phyloP scores from a whole-genome alignment of 2,113 vertebrate genomes.

The Panthera tigris region DNA sequence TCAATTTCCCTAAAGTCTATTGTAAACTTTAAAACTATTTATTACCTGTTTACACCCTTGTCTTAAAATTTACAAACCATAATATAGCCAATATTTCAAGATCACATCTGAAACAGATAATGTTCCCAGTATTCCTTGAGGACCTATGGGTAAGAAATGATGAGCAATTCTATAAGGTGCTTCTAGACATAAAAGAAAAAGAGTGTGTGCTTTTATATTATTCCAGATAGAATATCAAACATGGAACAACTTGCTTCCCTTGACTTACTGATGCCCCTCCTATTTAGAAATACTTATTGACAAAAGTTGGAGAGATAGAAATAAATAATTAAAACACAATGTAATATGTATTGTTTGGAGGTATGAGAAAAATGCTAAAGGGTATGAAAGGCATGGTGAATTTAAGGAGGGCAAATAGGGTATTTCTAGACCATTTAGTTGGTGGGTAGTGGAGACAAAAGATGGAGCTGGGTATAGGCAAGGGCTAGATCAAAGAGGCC shows the following conservation, averaged over 20 bases:
- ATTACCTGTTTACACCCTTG: background rate
- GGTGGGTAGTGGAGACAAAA: background rate
- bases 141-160: background rate
- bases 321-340: background rate
- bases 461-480: background rate
- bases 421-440: background rate
- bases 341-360: background rate
- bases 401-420: background rate
- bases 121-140: background rate
- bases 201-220: background rate
- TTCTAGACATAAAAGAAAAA: background rate
- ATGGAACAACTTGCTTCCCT: background rate
- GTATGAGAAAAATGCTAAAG: background rate
- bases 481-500: background rate
- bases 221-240: background rate
- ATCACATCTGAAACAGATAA: background rate
- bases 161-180: background rate
- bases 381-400: background rate
- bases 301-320: background rate
- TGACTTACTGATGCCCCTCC: background rate
- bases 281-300: constrained; percentile 10
- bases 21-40: background rate
- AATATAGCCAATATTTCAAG: background rate
- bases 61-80: constrained; percentile 13
- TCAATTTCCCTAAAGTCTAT: constrained; percentile 13